These are phyloP conservation scores for Alouatta palliata DNA, from an alignment of 2,113 vertebrate genomes.

Conservation along the genomic window DNA sequence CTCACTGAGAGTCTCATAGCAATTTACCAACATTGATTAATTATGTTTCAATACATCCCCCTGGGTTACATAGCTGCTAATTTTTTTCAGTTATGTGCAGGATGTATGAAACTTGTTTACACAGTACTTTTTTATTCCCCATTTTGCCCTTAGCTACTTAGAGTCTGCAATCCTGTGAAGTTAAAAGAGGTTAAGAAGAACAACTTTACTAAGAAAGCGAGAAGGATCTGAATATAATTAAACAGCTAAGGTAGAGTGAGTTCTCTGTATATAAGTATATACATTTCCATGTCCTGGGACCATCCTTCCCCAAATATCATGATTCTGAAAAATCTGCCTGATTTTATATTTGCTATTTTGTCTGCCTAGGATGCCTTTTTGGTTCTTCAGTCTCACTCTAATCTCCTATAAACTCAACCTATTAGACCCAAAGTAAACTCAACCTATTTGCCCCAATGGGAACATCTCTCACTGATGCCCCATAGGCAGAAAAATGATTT, in stretches of 20 bases:
- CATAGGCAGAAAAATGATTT: background rate
- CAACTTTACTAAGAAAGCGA: background rate
- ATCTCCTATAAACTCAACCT: background rate
- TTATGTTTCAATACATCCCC: constrained; percentile 28
- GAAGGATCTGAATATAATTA: background rate
- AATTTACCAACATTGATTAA: constrained; percentile 64
- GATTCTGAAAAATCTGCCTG: background rate
- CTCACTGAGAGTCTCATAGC: constrained; percentile 38
- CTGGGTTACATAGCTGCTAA: constrained; percentile 7
- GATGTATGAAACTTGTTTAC: constrained; percentile 47
- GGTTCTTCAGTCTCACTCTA: background rate
- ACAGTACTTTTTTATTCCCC: background rate
- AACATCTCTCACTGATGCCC: background rate
- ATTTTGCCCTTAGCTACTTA: constrained; percentile 9
- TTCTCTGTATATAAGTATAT: background rate
- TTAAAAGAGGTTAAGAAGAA: background rate
- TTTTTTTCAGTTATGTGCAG: constrained; percentile 14
- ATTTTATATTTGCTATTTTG: background rate
- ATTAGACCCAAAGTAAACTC: background rate
- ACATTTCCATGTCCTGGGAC: background rate
- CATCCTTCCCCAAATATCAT: background rate
- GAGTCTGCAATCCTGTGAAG: background rate
- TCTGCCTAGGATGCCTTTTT: background rate
- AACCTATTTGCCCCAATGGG: background rate
- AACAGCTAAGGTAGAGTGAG: background rate